phyloP scores from a whole-genome alignment of 2,113 vertebrate species.

The Cryptomyrus ogoouensis region DNA sequence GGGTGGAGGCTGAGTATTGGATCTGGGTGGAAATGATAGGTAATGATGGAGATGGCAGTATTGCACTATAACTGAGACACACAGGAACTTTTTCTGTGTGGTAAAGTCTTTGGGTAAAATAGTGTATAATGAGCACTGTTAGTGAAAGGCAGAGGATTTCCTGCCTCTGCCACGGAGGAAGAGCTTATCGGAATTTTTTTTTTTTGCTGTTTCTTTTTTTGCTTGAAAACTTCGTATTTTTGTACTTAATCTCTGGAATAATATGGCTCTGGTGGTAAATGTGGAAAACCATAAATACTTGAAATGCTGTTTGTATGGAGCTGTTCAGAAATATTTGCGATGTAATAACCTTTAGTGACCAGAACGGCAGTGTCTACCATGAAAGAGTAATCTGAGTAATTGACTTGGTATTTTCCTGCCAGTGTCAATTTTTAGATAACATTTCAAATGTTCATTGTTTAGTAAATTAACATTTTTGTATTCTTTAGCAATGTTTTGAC shows the following conservation, averaged over 20 bases:
- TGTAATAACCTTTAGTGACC: slow-evolving; percentile 25
- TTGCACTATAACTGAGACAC: neutral
- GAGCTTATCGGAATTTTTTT: neutral
- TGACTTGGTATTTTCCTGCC: slow-evolving; percentile 39
- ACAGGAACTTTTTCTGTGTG: neutral
- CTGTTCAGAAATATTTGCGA: slow-evolving; percentile 49
- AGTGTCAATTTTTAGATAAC: slow-evolving; percentile 28
- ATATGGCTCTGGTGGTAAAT: slow-evolving; percentile 32
- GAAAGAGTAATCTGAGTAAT: slow-evolving; percentile 29
- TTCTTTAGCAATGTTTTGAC: slow-evolving; percentile 33
- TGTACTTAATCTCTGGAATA: slow-evolving; percentile 41
- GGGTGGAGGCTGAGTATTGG: neutral
- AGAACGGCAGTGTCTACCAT: slow-evolving; percentile 38
- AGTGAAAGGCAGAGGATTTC: neutral
- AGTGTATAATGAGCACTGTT: neutral
- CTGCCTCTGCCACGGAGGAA: neutral
- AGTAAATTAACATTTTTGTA: slow-evolving; percentile 42
- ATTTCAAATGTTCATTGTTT: slow-evolving; percentile 38
- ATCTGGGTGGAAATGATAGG: neutral
- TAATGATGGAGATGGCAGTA: neutral
- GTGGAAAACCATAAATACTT: slow-evolving; percentile 59
- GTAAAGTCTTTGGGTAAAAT: neutral
- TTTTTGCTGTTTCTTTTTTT: neutral
- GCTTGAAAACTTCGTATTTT: slow-evolving; percentile 21
- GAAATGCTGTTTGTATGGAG: slow-evolving; percentile 51